Base-by-base conservation (phyloP, 2,888 invertebrate genomes). In the Tenodera sinensis region DNA sequence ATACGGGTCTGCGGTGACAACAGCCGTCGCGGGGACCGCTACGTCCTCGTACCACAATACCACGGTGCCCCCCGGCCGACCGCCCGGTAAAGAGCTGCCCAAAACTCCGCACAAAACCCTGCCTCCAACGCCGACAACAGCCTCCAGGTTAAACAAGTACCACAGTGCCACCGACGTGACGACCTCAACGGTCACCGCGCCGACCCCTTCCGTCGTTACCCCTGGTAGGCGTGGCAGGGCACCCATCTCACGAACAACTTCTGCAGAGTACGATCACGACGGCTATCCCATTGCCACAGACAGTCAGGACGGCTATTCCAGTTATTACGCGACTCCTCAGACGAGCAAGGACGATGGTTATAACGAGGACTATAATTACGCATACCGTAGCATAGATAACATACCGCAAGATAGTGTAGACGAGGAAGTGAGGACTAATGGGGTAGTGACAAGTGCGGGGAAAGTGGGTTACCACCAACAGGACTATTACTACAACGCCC, bases 341-440 rank as follows among this genome's bases (percentile, higher is more conserved):
- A 54, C 85, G 34, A 28, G 54, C 83, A 71, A 89, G 54, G 30
- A 93, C 84, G 93, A 93, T 88, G 92, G 92, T 90, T 96, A 96
- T 93, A 96, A 96, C 93, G 96, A 96, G 92, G 95, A 96, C 93
- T 96, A 96, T 92, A 96, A 96, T 93, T 95, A 96, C 93, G 96
- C 96, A 93, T 96, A 96, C 94, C 95, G 95, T 92, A 96, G 96
- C 93, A 95, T 95, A 92, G 96, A 96, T 93, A 96, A 95, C 93
- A 93, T 95, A 91, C 88, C 83, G 20, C 88, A 89, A 71, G 92
- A 91, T 82, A 82, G 87, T 87, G 87, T 87, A n/a, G 87, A 87
- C 9, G 87, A 83, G 34, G 30, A 28, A 34, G 34, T 34, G 30
- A 87, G 87, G 83, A 82, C 83, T 87, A 87, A 83, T n/a, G 89